Percentiles rank a stretch among this genome's conserved stretches.
Evolutionary conservation across 2,113 vertebrate species (phyloP).

Genomic region (Centropus bengalensis): DNA sequence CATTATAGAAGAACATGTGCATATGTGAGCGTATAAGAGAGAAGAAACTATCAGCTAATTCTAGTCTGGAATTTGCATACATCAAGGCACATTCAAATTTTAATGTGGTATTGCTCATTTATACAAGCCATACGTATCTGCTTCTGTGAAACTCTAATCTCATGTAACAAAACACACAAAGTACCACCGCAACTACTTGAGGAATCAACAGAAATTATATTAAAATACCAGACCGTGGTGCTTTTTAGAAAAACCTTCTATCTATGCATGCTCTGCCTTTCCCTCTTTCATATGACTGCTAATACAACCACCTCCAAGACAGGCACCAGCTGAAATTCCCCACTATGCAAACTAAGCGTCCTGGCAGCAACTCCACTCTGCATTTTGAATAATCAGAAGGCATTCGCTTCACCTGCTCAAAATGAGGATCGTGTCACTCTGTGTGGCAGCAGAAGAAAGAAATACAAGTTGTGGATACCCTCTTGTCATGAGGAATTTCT

Average conservation of each 20-base stretch:
- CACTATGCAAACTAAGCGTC: neutral
- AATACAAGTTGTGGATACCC: neutral
- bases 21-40: neutral
- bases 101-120: neutral
- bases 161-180: neutral
- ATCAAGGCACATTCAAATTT: neutral
- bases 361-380: neutral
- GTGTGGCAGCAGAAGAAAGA: neutral
- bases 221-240: neutral
- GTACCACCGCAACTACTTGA: neutral
- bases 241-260: neutral
- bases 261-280: neutral
- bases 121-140: neutral
- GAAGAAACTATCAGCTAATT: neutral
- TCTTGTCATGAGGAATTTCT: neutral
- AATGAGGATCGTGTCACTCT: neutral
- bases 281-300: neutral
- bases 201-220: neutral
- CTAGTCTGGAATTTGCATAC: neutral
- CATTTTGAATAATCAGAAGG: neutral
- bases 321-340: conserved; percentile 11
- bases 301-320: neutral
- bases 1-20: neutral
- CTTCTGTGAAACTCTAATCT: neutral
- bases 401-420: neutral